A percentile compares a stretch with the other conserved stretches of the same genome.
phyloP scores from a whole-genome alignment of 2,888 invertebrate genomes.

The Boloria selene region DNA sequence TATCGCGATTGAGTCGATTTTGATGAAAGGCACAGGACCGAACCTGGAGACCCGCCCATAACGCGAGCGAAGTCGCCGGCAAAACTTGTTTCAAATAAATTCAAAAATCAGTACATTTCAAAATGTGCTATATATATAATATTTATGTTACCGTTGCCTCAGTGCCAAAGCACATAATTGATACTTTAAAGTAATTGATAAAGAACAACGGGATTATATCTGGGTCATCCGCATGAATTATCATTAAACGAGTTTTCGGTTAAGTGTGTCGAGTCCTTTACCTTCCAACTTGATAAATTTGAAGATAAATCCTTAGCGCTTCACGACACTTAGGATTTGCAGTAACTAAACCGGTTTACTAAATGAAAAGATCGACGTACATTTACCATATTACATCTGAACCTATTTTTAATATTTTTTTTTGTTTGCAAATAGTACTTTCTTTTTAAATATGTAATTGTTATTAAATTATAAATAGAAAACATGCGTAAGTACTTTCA shows the following conservation, averaged over 20 bases:
- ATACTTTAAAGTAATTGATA: conserved; percentile 32
- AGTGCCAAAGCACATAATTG: conserved; percentile 22
- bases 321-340: background rate
- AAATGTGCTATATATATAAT: background rate
- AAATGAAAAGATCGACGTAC: too few species aligned
- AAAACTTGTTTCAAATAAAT: too few species aligned
- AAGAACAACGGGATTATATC: conserved; percentile 34
- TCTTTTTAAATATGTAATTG: background rate
- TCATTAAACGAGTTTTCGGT: conserved; percentile 24
- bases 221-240: conserved; percentile 34
- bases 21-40: too few species aligned
- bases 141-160: conserved; percentile 22
- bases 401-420: too few species aligned
- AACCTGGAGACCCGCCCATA: too few species aligned
- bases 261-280: conserved; percentile 29
- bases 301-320: background rate
- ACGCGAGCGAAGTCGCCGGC: too few species aligned
- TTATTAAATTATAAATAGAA: conserved; percentile 4
- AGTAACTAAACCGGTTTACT: too few species aligned
- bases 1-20: too few species aligned
- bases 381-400: too few species aligned
- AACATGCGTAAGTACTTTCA: conserved; percentile 9
- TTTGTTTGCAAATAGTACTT: too few species aligned
- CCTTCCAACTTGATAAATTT: conserved; percentile 15
- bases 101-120: too few species aligned